These are phyloP conservation scores for Trinectes maculatus DNA, from an alignment of 2,113 vertebrate species.

Conservation along the genomic window DNA sequence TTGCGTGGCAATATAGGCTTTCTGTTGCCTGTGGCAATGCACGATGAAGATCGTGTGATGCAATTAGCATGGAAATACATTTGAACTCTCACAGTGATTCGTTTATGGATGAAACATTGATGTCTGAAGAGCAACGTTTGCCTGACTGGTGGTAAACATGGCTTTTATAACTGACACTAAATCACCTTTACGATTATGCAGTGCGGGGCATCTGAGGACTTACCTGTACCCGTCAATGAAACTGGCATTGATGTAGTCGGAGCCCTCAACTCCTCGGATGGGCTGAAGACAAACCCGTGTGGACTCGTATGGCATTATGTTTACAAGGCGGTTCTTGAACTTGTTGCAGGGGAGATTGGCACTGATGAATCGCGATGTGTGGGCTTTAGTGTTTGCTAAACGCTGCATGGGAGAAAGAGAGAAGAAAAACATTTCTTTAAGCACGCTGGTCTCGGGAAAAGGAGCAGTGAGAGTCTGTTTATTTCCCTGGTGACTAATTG, in stretches of 20 bases:
- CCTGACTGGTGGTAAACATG: not conserved
- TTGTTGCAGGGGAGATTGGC: conserved; percentile 99
- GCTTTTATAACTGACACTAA: not conserved
- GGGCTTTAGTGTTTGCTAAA: conserved; percentile 98
- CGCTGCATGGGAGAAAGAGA: conserved; percentile 81
- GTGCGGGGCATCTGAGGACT: not conserved
- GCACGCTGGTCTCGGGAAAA: not conserved
- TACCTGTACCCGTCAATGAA: conserved; percentile 99
- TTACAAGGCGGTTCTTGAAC: conserved; percentile 99
- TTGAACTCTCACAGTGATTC: not conserved
- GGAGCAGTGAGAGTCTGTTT: not conserved
- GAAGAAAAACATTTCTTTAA: conserved; percentile 13
- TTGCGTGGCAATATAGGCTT: conserved; percentile 98
- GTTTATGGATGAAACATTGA: not conserved
- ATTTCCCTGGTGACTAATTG: conserved; percentile 6
- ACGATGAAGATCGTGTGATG: conserved; percentile 16
- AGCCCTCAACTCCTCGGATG: conserved; percentile 97
- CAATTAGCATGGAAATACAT: not conserved
- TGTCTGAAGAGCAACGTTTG: not conserved
- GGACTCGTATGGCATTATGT: conserved; percentile 99
- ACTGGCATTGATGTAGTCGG: conserved; percentile 98
- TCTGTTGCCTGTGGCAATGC: conserved; percentile 88
- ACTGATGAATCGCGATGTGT: conserved; percentile 99
- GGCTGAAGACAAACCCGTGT: conserved; percentile 98
- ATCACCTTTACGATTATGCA: not conserved